These are phyloP conservation scores for Paradisaea rubra DNA, from an alignment of 2,113 vertebrate genomes.

Conservation along the genomic window DNA sequence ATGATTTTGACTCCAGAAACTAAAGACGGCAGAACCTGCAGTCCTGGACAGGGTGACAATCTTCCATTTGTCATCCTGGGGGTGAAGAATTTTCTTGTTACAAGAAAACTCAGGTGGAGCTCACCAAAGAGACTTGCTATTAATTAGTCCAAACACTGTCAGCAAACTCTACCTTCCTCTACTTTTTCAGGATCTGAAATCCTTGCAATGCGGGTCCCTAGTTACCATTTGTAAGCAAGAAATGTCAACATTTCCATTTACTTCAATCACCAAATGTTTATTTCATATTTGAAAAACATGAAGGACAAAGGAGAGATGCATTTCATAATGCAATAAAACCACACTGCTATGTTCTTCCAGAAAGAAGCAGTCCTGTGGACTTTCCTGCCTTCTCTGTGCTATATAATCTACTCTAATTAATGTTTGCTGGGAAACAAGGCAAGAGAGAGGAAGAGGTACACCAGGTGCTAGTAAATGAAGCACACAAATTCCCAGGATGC, in stretches of 20 bases:
- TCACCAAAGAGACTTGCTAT: background rate
- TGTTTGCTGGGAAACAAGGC: background rate
- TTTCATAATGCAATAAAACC: background rate
- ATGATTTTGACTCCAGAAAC: background rate
- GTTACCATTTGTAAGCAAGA: background rate
- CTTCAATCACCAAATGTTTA: background rate
- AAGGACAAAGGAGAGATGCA: background rate
- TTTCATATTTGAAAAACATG: background rate
- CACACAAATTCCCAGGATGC: background rate
- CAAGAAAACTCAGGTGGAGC: background rate
- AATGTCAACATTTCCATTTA: background rate
- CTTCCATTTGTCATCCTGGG: background rate
- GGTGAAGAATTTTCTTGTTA: background rate
- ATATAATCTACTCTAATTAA: background rate
- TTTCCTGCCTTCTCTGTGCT: background rate
- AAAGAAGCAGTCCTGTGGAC: background rate
- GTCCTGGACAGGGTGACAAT: background rate
- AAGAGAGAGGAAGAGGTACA: background rate
- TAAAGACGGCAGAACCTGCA: background rate
- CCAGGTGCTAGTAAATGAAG: slow-evolving; percentile 23
- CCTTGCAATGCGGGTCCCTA: background rate
- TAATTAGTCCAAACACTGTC: background rate
- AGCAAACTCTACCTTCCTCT: background rate
- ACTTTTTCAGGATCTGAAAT: background rate
- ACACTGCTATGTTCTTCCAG: background rate